phyloP scores from a whole-genome alignment of 1,140 invertebrate genomes.

The Leucophenga varia region DNA sequence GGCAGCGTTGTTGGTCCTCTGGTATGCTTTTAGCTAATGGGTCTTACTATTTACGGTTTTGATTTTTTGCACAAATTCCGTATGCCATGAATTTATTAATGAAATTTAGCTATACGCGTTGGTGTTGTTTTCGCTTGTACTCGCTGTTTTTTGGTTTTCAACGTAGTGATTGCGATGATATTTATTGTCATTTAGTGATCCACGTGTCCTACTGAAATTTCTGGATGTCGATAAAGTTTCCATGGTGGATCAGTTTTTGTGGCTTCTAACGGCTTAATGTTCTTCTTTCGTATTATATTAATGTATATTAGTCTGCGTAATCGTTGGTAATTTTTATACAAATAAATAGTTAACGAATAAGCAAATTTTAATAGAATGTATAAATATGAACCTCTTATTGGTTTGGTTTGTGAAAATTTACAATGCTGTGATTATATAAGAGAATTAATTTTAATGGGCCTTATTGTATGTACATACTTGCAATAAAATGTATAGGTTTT shows the following conservation, averaged over 20 bases:
- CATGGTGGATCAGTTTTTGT: conserved; percentile 61
- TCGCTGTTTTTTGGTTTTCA: conserved; percentile 65
- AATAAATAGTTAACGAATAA: too few relatives aligned
- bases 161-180: conserved; percentile 61
- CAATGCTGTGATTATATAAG: conserved; percentile 44
- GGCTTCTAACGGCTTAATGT: conserved; percentile 59
- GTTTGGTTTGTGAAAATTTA: conserved; percentile 31
- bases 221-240: conserved; percentile 61
- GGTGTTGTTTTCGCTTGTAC: conserved; percentile 63
- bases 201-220: conserved; percentile 61
- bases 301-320: conserved; percentile 61
- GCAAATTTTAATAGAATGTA: too few relatives aligned
- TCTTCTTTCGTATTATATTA: conserved; percentile 59
- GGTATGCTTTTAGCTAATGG: conserved; percentile 64
- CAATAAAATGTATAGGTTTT: too few relatives aligned
- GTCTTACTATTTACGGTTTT: conserved; percentile 67
- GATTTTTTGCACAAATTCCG: conserved; percentile 65
- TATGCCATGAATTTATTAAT: conserved; percentile 62
- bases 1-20: conserved; percentile 66
- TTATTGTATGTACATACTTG: too few relatives aligned
- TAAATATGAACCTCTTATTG: too few relatives aligned
- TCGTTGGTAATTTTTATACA: too few relatives aligned
- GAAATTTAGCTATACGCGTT: conserved; percentile 66
- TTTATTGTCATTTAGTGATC: conserved; percentile 66
- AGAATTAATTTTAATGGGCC: too few relatives aligned